These are phyloP conservation scores for Phrynocephalus guinanensis DNA, from an alignment of 2,797 vertebrate species.

Conservation along the genomic window DNA sequence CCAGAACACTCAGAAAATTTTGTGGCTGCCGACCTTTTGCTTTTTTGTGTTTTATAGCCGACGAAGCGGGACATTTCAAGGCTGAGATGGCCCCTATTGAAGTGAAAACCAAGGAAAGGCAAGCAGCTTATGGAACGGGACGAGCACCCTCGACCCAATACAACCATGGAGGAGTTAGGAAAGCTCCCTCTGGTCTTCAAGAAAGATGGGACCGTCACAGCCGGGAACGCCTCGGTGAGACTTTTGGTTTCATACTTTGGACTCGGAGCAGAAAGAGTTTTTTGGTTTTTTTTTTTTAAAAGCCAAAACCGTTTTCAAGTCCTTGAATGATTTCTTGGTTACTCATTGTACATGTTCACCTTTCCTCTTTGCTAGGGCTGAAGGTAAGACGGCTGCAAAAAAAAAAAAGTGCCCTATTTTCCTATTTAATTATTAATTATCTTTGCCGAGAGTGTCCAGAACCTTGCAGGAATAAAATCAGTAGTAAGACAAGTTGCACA, in stretches of 20 bases:
- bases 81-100: constrained; percentile 93
- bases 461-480: too few relatives aligned
- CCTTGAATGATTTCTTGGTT: too few relatives aligned
- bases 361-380: too few relatives aligned
- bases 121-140: constrained; percentile 88
- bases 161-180: constrained; percentile 89
- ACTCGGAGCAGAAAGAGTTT: neutral
- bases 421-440: too few relatives aligned
- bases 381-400: too few relatives aligned
- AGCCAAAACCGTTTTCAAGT: too few relatives aligned
- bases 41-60: constrained; percentile 77
- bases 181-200: constrained; percentile 92
- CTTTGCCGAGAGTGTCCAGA: too few relatives aligned
- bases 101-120: constrained; percentile 92
- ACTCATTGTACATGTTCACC: too few relatives aligned
- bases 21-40: neutral
- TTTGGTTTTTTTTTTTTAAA: neutral
- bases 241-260: accelerated
- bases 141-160: constrained; percentile 92
- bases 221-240: constrained; percentile 94
- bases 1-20: neutral
- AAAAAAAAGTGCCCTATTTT: too few relatives aligned
- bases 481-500: too few relatives aligned
- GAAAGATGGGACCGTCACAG: constrained; percentile 93
- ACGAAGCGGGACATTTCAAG: constrained; percentile 86